These are phyloP conservation scores for Bombyx mori DNA, from an alignment of 1,140 invertebrate genomes.

Conservation along the genomic window ASM3026992v2 NC_085125.1:8046501-8047000, in stretches of 20 bases:
- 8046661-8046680: too few relatives aligned
- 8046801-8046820: slow-evolving; percentile 54
- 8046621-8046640: too few relatives aligned
- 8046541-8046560: too few relatives aligned
- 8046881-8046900: slow-evolving; percentile 74
- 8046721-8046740: slow-evolving; percentile 46
- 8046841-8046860: slow-evolving; percentile 74
- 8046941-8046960: neutral
- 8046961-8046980: too few relatives aligned
- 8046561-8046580: too few relatives aligned
- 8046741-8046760: slow-evolving; percentile 51
- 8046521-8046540: too few relatives aligned
- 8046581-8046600: too few relatives aligned
- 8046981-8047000: too few relatives aligned
- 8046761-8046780: slow-evolving; percentile 62
- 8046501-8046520: too few relatives aligned
- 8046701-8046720: slow-evolving; percentile 9
- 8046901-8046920: slow-evolving; percentile 61
- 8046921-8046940: neutral
- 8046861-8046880: slow-evolving; percentile 73
- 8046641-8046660: too few relatives aligned
- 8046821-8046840: slow-evolving; percentile 72
- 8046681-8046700: too few relatives aligned
- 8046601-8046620: too few relatives aligned
- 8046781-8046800: slow-evolving; percentile 54